Evolutionary conservation across 2,797 vertebrate genomes (phyloP), one percentile per base, ranked within the genome.

Genomic region (Sebastes umbrosus): DNA sequence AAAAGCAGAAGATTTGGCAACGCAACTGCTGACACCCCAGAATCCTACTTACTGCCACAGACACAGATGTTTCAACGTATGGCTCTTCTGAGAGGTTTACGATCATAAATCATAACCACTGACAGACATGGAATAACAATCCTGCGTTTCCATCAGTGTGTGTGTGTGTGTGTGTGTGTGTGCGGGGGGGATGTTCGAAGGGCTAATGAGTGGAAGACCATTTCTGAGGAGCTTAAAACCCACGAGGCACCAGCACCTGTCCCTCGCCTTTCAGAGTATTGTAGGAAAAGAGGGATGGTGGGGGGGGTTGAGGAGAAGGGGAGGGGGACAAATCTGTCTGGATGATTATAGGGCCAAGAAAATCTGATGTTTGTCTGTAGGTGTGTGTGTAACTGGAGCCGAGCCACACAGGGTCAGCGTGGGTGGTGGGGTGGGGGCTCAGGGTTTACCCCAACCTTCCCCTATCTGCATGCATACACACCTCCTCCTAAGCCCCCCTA

Each of bases 101-200:
- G 13, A n/a, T 83, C 78, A 85, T 89, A 90, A 92, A 92, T 90
- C 83, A 87, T 87, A 87, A 86, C 69, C 75, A 73, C 76, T 77
- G 88, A 84, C 86, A 90, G 84, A 82, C 59, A 63, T 66, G 13
- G 62, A 85, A 84, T 69, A 85, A 73, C 73, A 84, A 63, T 75
- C 50, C 60, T 55, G 27, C 43, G 8, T 73, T 84, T 80, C 63
- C 54, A 79, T 68, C 66, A 29, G 18, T 62, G 8, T 84, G 32
- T 78, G 57, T 81, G 70, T 77, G 63, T 57, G 66, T 54, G 58
- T 46, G 65, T 82, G 65, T 25, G 5, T 14, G 39, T 6, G 39
- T 43, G 66, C 8, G 59, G 54, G 25, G 69, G 67, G 55, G 3
- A 43, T 43, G 39, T 43, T 43, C 3, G 27, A 9, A 52, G 14